Conservation (phyloP, 2,888 invertebrate genomes). For the Cistogaster globosa region DNA sequence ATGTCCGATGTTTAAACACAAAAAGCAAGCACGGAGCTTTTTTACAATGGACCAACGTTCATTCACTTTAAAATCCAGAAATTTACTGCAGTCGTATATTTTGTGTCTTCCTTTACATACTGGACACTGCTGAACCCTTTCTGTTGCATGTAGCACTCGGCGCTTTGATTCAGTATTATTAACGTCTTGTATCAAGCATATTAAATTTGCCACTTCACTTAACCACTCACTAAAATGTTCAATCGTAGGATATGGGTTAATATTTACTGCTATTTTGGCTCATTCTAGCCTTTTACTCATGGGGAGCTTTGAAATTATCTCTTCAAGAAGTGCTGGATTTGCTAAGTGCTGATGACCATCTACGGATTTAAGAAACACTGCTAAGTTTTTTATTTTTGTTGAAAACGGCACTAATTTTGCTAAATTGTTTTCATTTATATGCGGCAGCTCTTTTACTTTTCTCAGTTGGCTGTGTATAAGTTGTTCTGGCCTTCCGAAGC, state of each 20-base stretch:
- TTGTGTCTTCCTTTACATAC: conserved; percentile 48
- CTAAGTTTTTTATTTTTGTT: conserved; percentile 64
- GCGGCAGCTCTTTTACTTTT: conserved; percentile 50
- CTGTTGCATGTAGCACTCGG: conserved; percentile 16
- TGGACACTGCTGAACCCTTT: conserved; percentile 4
- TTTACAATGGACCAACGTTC: conserved; percentile 40
- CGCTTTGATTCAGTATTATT: conserved; percentile 38
- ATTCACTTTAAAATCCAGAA: conserved; percentile 21
- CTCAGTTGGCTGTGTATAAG: conserved; percentile 64
- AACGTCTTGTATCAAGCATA: conserved; percentile 48
- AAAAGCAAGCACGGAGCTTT: conserved; percentile 26
- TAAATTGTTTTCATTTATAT: conserved; percentile 55
- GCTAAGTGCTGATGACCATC: conserved; percentile 64
- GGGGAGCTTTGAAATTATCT: conserved; percentile 60
- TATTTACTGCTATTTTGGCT: conserved; percentile 42
- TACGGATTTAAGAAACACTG: conserved; percentile 57
- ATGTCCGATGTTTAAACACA: conserved; percentile 40
- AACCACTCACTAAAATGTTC: conserved; percentile 64
- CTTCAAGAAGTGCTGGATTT: conserved; percentile 67
- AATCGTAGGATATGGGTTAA: conserved; percentile 25
- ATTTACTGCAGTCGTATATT: conserved; percentile 8
- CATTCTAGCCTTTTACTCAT: conserved; percentile 55
- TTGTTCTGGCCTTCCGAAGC: conserved; percentile 50
- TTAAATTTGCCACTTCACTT: conserved; percentile 54
- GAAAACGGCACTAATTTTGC: conserved; percentile 60